phyloP scores from a whole-genome alignment of 2,113 vertebrate genomes.

The Prietella phreatophila region DNA sequence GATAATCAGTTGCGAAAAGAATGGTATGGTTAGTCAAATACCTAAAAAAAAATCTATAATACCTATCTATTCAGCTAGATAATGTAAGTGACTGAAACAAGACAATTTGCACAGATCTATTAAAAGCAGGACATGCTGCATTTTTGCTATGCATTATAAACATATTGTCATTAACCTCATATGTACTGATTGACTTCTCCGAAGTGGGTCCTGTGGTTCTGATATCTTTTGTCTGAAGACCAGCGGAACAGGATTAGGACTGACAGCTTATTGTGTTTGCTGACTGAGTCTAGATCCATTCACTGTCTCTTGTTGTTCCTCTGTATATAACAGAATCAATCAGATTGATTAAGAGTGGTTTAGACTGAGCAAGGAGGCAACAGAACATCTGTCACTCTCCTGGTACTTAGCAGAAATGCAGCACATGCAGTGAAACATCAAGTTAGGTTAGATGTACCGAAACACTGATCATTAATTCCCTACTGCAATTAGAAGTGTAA shows the following conservation, averaged over 20 bases:
- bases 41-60: neutral
- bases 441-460: conserved; percentile 35
- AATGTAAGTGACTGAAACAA: neutral
- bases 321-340: conserved; percentile 53
- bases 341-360: conserved; percentile 50
- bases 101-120: neutral
- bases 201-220: conserved; percentile 11
- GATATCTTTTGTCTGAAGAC: conserved; percentile 44
- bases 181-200: conserved; percentile 39
- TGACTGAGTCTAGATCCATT: conserved; percentile 46
- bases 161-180: conserved; percentile 43
- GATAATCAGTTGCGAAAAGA: neutral
- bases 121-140: neutral
- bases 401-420: conserved; percentile 32
- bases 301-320: conserved; percentile 47
- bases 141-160: neutral
- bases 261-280: conserved; percentile 52
- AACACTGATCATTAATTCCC: conserved; percentile 47
- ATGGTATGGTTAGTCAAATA: neutral
- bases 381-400: conserved; percentile 51
- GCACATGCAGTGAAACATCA: conserved; percentile 29
- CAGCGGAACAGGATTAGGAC: conserved; percentile 50
- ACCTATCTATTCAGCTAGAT: neutral
- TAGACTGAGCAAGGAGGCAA: conserved; percentile 18
- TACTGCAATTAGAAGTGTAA: conserved; percentile 45